Evolutionary conservation across 2,888 invertebrate species (phyloP), one percentile per base, ranked within the genome.

Genomic region (Teleogryllus oceanicus): DNA sequence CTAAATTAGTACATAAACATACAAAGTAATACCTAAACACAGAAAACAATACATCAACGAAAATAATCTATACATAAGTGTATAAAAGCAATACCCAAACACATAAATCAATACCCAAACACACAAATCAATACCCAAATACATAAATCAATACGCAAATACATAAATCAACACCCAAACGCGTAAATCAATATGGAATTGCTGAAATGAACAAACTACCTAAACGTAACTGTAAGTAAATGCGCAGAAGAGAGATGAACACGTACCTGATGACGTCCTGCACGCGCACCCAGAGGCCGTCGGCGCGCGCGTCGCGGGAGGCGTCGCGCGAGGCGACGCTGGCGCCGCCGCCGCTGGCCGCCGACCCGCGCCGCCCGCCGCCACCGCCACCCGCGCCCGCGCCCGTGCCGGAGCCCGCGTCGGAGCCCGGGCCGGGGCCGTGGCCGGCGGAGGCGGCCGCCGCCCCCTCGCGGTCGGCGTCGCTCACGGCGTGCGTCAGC

Each of bases 211-310:
- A 37, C 1, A 8, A 8, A 5, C 37, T 37, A 37, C 24, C 1
- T 24, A 24, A 2, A 24, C 0, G 24, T 3, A 24, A 24, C 24
- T 24, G 24, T 8, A 37, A 8, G 37, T 10, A 37, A 37, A 1
- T 1, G 37, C 37, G 8, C 37, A 37, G 37, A 37, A 8, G 37
- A 8, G 37, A 0, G 37, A 5, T 37, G 62, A 5, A 75, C 77
- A 87, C 90, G 88, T 85, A 90, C 91, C 90, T 90, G 76, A 89
- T 87, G 80, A 90, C 88, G 84, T 91, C 90, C 83, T 90, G 90
- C 62, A 90, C 85, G 76, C 90, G 87, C 81, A 81, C 75, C 37
- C 78, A 51, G 74, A 83, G 74, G 18, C 79, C 80, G 50, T 83
- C 83, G 79, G 79, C 80, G 85, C 85, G 18, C 87, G 18, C 87